Evolutionary conservation across 2,888 invertebrate genomes (phyloP).

Genomic region (Polydrusus tereticollis): DNA sequence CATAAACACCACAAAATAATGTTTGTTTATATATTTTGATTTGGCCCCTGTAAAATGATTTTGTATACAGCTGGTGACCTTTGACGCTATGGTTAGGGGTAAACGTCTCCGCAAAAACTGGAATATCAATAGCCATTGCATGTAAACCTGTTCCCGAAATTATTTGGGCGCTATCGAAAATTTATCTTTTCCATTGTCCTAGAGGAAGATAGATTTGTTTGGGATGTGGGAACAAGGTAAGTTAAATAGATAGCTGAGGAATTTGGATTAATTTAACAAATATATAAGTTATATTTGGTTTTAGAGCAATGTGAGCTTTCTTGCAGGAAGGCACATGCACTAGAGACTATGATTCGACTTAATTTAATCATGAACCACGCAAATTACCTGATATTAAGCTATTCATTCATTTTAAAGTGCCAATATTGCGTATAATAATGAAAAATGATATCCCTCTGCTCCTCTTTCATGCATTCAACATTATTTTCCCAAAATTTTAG

Average conservation of each 20-base stretch:
- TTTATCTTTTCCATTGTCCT: neutral
- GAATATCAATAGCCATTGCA: neutral
- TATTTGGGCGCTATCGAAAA: neutral
- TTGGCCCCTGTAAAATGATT: neutral
- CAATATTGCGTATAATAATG: no score
- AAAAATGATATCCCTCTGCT: no score
- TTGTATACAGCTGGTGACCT: constrained; percentile 6
- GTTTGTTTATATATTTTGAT: neutral
- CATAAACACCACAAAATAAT: neutral
- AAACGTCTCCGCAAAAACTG: neutral
- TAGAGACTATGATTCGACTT: no score
- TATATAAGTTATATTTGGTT: no score
- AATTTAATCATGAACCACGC: no score
- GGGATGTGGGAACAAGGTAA: neutral
- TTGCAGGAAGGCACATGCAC: no score
- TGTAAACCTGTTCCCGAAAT: neutral
- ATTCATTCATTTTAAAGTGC: no score
- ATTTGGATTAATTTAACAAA: no score
- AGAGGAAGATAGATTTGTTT: neutral
- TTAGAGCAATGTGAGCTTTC: no score
- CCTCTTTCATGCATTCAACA: no score
- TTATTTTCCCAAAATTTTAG: no score
- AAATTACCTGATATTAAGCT: no score
- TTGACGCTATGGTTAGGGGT: constrained; percentile 10
- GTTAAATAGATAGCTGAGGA: neutral